Percentiles rank a stretch among this genome's conserved stretches.
These are phyloP conservation scores for Adineta ricciae DNA, from an alignment of 2,888 invertebrate genomes.

Conservation along the genomic window DNA sequence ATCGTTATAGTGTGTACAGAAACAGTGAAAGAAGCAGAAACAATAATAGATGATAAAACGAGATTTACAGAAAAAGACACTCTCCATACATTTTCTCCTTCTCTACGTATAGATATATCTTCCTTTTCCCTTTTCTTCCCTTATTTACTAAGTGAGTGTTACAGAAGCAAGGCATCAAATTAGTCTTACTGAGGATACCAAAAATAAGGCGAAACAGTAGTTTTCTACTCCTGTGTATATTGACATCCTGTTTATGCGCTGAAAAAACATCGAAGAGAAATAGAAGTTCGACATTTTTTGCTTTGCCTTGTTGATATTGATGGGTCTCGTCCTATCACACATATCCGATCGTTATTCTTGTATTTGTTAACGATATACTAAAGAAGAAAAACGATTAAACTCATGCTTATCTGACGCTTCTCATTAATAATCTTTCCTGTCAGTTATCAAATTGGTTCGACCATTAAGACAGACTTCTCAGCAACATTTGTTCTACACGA, in stretches of 20 bases:
- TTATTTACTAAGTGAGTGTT: neutral
- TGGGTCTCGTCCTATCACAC: neutral
- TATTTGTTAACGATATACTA: neutral
- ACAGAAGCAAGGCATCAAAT: neutral
- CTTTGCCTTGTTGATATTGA: neutral
- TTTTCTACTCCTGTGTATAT: neutral
- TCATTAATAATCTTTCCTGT: neutral
- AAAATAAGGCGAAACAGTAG: neutral
- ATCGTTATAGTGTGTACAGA: neutral
- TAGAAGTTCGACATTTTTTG: neutral
- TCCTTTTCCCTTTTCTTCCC: neutral
- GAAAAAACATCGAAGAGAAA: neutral
- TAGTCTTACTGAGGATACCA: neutral
- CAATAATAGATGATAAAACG: neutral
- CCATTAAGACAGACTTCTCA: neutral
- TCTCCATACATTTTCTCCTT: neutral
- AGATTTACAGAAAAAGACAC: neutral
- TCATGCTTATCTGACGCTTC: neutral
- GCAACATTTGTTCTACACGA: too few species aligned
- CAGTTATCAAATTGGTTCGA: neutral
- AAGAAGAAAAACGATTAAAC: neutral
- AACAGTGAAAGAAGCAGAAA: neutral
- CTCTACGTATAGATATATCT: neutral
- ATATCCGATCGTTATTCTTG: neutral
- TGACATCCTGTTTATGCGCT: neutral